phyloP scores from a whole-genome alignment of 2,888 invertebrate species.

The Chironomus tentans region DNA sequence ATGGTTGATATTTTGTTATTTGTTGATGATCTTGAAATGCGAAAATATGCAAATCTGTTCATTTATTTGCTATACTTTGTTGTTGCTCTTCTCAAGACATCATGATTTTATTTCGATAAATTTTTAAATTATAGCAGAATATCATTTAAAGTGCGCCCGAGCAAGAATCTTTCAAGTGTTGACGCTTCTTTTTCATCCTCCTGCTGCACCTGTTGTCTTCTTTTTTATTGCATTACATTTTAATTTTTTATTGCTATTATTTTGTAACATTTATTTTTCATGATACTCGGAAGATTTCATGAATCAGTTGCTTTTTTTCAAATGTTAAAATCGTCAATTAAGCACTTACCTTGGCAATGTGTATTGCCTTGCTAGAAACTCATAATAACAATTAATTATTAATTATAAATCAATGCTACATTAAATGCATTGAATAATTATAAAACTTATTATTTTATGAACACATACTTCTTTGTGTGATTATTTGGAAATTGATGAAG shows the following conservation, averaged over 20 bases:
- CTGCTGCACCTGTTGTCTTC: too few relatives aligned
- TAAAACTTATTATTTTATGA: too few relatives aligned
- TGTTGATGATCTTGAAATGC: neutral
- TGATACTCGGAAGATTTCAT: neutral
- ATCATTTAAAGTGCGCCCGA: too few relatives aligned
- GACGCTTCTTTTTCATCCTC: too few relatives aligned
- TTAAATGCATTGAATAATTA: neutral
- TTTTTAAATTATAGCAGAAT: too few relatives aligned
- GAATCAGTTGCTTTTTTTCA: neutral
- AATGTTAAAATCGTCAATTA: neutral
- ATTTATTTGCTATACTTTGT: neutral
- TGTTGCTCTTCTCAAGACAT: neutral
- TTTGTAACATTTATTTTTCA: too few relatives aligned
- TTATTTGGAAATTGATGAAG: too few relatives aligned
- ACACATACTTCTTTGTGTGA: too few relatives aligned
- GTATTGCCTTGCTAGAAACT: neutral
- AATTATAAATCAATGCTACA: constrained; percentile 1
- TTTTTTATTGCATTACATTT: too few relatives aligned
- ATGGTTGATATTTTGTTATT: neutral
- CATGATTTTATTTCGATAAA: too few relatives aligned
- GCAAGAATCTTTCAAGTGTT: too few relatives aligned
- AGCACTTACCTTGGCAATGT: neutral
- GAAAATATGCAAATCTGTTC: neutral
- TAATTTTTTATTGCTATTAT: too few relatives aligned
- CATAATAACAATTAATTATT: neutral